Base-by-base conservation (phyloP, 2,797 vertebrate species). In the Poeciliopsis turneri region DNA sequence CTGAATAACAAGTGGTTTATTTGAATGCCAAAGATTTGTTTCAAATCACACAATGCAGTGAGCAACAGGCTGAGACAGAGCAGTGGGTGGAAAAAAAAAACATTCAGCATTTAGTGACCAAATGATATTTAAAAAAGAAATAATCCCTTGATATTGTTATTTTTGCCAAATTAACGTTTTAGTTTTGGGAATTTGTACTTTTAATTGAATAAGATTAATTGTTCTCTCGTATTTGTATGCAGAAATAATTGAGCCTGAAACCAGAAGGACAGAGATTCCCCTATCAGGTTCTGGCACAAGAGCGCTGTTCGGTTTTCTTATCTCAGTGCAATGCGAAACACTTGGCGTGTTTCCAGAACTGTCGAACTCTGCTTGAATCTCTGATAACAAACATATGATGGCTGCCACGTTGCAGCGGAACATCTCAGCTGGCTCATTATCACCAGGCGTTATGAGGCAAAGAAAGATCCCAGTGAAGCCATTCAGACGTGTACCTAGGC, bases 401-500 rank as follows among this genome's bases (percentile, higher is more conserved):
- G 20, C 74, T 78, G 33, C n/a, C 59, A 57, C 59, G 18, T 2
- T 2, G 75, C 30, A 74, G 5, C 10, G 75, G 33, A 74, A 61
- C 45, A 46, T 75, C 51, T 57, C 6, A 76, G 57, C n/a, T 28
- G 18, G 8, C 0, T 74, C 43, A 74, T 78, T n/a, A 57, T 68
- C 12, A 68, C 49, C 28, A 69, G 28, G 15, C 8, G 10, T n/a
- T 23, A 18, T 78, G 20, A 53, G 55, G 8, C 45, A 13, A 66
- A 36, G 25, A 61, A 43, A 76, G 72, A 74, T 83, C 74, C 85
- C 84, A 88, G 36, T 89, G 82, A 85, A 82, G 78, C 43, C 74
- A 77, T 71, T 76, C 85, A 87, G 87, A 89, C 81, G 72, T 85
- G 82, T 83, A 53, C 72, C 59, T 77, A 79, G 75, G 86, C 83